A percentile compares a stretch with the other conserved stretches of the same genome.
Conservation (phyloP, 2,797 vertebrate species). For the Carapus acus region DNA sequence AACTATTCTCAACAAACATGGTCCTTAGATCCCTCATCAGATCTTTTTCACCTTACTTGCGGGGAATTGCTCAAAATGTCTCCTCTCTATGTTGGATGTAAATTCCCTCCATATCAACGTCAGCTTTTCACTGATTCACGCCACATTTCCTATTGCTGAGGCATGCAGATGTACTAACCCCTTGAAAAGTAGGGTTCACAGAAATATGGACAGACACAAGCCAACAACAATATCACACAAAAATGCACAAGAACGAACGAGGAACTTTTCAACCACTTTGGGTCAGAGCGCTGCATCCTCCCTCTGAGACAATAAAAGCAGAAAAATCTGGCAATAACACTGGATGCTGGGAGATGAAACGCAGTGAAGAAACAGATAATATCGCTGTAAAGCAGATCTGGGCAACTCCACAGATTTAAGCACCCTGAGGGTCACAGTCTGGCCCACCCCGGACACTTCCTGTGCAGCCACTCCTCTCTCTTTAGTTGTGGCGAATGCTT, state of each 20-base stretch:
- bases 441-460: constrained; percentile 66
- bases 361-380: constrained; percentile 50
- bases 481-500: constrained; percentile 41
- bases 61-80: too few species aligned
- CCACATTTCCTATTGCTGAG: too few species aligned
- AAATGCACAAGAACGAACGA: too few species aligned
- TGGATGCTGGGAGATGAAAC: constrained; percentile 5
- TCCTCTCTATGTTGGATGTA: too few species aligned
- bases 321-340: constrained; percentile 21
- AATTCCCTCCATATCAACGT: too few species aligned
- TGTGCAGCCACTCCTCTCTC: constrained; percentile 55
- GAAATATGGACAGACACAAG: too few species aligned
- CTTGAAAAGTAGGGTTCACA: too few species aligned
- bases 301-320: constrained; percentile 29
- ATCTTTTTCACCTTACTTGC: too few species aligned
- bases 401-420: constrained; percentile 44
- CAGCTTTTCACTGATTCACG: too few species aligned
- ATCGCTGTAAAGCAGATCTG: constrained; percentile 53
- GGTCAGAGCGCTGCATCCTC: constrained; percentile 25
- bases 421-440: constrained; percentile 39
- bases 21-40: too few species aligned
- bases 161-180: too few species aligned
- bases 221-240: too few species aligned
- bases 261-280: constrained; percentile 24
- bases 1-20: background rate